Base-by-base conservation (phyloP, 1,140 invertebrate genomes). In the Diploscapter pachys region DNA sequence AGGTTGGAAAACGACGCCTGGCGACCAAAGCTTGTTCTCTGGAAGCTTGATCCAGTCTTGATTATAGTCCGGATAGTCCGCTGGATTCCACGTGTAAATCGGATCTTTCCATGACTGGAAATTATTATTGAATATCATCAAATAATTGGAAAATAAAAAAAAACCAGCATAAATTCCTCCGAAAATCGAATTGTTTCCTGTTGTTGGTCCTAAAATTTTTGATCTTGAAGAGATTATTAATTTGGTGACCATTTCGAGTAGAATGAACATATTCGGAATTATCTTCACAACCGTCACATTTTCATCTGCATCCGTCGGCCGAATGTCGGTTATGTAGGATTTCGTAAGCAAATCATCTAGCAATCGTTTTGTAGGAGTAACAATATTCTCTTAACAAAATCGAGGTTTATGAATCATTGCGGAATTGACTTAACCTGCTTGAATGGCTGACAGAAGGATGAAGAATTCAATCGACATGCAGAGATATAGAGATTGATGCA, bases 111-210 rank as follows among this genome's bases (percentile, higher is more conserved):
- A 72, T 8, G n/a, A n/a, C 66, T 68, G 5, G 56, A 55, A 68
- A 13, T 53, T 61, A 68, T 13, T 13, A 59, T 59, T 13, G 13
- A 59, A 11, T 59, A 59, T 59, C 57, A 59, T 59, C 57, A 71
- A 71, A 11, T 13, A 9, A 69, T 13, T 56, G 9, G 2, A 50
- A 13, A 54, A 5, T 71, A 31, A 5, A 71, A 64, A 67, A 64
- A 71, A 6, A 72, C 71, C 71, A 72, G 63, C 62, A 72, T 72
- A 63, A 72, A 72, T 51, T 72, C 71, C 51, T 62, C 52, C 31
- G 59, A 72, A 62, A 67, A 72, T 13, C 49, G 51, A 52, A 72
- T 72, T n/a, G 71, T 72, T 52, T 72, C 71, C 54, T 72, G 71
- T 50, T 72, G 71, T 67, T 72, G 71, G 61, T 72, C 71, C 63